These are phyloP conservation scores for Myotis vivesi DNA, from an alignment of 2,797 vertebrate genomes.

Conservation along the genomic window DNA sequence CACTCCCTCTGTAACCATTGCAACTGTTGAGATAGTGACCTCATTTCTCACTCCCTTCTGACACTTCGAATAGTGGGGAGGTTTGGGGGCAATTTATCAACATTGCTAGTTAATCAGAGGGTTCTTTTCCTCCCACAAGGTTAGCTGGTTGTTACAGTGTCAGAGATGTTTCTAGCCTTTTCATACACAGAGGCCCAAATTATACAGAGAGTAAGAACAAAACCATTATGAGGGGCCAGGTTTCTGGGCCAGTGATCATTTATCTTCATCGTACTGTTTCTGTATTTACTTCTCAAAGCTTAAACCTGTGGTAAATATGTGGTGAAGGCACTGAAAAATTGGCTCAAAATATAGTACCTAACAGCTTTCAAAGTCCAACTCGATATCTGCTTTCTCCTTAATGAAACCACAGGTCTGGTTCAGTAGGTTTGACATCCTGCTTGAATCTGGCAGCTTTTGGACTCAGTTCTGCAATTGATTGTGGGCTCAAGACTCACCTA, in stretches of 20 bases:
- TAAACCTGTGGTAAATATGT: constrained; percentile 11
- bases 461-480: background rate
- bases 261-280: background rate
- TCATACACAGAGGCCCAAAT: background rate
- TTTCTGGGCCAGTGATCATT: background rate
- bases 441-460: background rate
- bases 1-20: background rate
- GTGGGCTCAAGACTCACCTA: background rate
- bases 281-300: constrained; percentile 22
- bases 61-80: background rate
- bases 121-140: background rate
- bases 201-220: background rate
- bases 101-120: background rate
- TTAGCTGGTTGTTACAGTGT: background rate
- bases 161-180: background rate
- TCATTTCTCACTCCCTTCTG: background rate
- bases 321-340: background rate
- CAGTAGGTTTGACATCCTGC: background rate
- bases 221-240: background rate
- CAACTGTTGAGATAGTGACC: background rate
- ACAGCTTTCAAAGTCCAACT: background rate
- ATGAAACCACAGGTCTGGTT: background rate
- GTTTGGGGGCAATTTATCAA: background rate
- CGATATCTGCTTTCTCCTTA: background rate
- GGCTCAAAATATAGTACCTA: background rate